phyloP scores from a whole-genome alignment of 2,113 vertebrate genomes.

The Vicugna pacos region DNA sequence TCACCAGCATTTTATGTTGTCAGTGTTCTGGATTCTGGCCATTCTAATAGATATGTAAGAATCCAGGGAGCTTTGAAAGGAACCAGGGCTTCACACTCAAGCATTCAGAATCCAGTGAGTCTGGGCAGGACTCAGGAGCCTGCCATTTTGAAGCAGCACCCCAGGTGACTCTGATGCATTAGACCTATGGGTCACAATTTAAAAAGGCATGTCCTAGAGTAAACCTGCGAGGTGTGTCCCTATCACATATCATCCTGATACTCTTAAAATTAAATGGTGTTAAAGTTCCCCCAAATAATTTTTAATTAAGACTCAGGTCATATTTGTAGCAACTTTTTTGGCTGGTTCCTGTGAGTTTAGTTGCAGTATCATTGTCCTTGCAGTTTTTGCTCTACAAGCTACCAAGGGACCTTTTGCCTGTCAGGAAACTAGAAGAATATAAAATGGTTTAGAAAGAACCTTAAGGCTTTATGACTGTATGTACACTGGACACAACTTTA shows the following conservation, averaged over 20 bases:
- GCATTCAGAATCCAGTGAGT: background rate
- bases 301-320: background rate
- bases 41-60: background rate
- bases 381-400: background rate
- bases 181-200: background rate
- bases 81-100: background rate
- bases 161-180: background rate
- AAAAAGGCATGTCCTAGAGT: background rate
- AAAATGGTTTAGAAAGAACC: background rate
- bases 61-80: background rate
- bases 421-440: background rate
- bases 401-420: background rate
- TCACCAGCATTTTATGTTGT: background rate
- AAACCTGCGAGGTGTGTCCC: background rate
- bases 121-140: background rate
- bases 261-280: constrained; percentile 26
- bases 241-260: background rate
- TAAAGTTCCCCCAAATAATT: background rate
- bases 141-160: background rate
- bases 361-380: background rate
- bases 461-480: background rate
- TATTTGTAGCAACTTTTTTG: background rate
- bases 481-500: background rate
- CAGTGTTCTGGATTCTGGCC: background rate
- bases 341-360: background rate